Evolutionary conservation across 64 coral and sea anemone genomes (phyloP).

Genomic region (Montipora capricornis): DNA sequence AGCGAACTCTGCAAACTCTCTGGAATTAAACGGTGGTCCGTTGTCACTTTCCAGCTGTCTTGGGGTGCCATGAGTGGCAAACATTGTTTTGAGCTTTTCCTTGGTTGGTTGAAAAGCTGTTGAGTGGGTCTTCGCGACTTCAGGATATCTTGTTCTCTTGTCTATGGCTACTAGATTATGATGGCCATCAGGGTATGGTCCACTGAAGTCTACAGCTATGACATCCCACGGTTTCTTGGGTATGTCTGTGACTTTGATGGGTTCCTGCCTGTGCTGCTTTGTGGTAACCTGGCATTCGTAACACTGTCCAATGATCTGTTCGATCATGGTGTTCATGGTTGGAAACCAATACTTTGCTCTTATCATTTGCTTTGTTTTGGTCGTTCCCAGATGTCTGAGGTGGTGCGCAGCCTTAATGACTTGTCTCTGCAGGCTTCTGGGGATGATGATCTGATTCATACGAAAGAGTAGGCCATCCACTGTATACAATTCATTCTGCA

Average conservation of each 20-base stretch:
- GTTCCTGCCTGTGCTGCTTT: slow-evolving; percentile 26
- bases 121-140: not conserved
- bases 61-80: too few species aligned
- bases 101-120: too few species aligned
- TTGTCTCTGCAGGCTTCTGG: slow-evolving; percentile 46
- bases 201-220: slow-evolving; percentile 30
- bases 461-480: not conserved
- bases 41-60: too few species aligned
- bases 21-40: too few species aligned
- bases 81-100: too few species aligned
- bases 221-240: slow-evolving; percentile 45
- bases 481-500: not conserved
- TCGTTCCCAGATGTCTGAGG: slow-evolving; percentile 33
- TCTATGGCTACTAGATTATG: slow-evolving; percentile 30
- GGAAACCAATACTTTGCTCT: slow-evolving; percentile 55
- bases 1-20: too few species aligned
- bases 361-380: slow-evolving; percentile 69
- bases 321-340: slow-evolving; percentile 22
- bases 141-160: slow-evolving; percentile 36
- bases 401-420: slow-evolving; percentile 24
- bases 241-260: slow-evolving; percentile 7
- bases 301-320: not conserved
- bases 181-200: slow-evolving; percentile 53
- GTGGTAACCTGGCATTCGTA: slow-evolving; percentile 18
- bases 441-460: not conserved